phyloP scores from a whole-genome alignment of 2,888 invertebrate genomes.

The Candidula unifasciata region DNA sequence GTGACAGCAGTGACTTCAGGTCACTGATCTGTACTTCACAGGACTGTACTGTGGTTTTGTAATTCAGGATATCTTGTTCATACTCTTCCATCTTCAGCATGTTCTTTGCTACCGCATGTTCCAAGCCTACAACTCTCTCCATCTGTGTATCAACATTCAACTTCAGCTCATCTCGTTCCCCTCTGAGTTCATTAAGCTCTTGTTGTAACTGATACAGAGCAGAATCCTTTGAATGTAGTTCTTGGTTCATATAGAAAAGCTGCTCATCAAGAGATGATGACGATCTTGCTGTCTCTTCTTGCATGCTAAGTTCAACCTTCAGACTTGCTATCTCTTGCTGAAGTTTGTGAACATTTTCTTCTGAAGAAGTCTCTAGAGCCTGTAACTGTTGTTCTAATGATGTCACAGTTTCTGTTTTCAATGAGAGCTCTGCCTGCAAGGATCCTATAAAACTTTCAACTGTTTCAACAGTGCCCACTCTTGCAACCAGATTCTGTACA shows the following conservation, averaged over 20 bases:
- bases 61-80: conserved; percentile 23
- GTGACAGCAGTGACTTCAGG: conserved; percentile 18
- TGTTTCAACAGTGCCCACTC: background rate
- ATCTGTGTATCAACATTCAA: background rate
- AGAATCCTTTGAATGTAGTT: conserved; percentile 29
- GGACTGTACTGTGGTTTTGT: conserved; percentile 7
- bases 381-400: conserved; percentile 22
- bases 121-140: conserved; percentile 4
- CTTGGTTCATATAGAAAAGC: conserved; percentile 43
- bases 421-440: conserved; percentile 30
- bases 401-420: conserved; percentile 7
- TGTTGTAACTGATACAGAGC: conserved; percentile 23
- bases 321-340: conserved; percentile 34
- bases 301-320: conserved; percentile 8
- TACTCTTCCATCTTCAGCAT: conserved; percentile 24
- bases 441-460: background rate
- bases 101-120: conserved; percentile 11
- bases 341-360: conserved; percentile 12
- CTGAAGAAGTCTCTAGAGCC: background rate
- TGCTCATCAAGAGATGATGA: conserved; percentile 29
- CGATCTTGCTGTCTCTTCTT: conserved; percentile 26
- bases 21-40: conserved; percentile 29
- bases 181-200: background rate
- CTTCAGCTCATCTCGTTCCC: conserved; percentile 38
- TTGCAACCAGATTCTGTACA: conserved; percentile 26